A percentile compares a stretch with the other conserved stretches of the same genome.
These are phyloP conservation scores for Notodonta dromedarius DNA, from an alignment of 2,888 invertebrate genomes.

Conservation along the genomic window DNA sequence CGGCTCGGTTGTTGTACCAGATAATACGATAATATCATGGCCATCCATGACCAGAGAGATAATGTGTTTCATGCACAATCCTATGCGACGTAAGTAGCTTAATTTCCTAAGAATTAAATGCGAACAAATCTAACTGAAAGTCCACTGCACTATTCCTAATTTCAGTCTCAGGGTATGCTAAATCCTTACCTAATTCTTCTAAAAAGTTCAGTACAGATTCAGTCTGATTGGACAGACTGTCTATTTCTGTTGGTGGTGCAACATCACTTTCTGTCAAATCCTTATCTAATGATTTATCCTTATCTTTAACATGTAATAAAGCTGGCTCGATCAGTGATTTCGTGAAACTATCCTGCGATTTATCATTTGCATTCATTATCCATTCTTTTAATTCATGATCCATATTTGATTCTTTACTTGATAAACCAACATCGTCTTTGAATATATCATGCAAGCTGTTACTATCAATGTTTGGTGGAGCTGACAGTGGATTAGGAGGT, in stretches of 20 bases:
- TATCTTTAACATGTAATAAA: constrained; percentile 59
- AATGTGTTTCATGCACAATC: not conserved
- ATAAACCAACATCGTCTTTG: constrained; percentile 54
- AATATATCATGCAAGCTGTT: constrained; percentile 57
- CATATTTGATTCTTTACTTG: constrained; percentile 56
- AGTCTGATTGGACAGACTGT: constrained; percentile 47
- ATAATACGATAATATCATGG: too few relatives aligned
- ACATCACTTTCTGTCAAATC: constrained; percentile 19
- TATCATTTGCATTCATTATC: constrained; percentile 58
- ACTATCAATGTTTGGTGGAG: constrained; percentile 19
- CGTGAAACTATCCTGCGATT: constrained; percentile 60
- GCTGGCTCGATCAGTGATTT: constrained; percentile 65
- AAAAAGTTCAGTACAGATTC: constrained; percentile 75
- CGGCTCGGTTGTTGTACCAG: too few relatives aligned
- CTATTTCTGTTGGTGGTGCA: constrained; percentile 25
- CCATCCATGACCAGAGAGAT: too few relatives aligned
- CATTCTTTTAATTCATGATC: constrained; percentile 61
- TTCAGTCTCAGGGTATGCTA: constrained; percentile 71
- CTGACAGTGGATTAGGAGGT: constrained; percentile 2
- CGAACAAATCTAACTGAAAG: constrained; percentile 75
- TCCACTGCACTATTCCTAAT: constrained; percentile 72
- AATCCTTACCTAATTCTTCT: constrained; percentile 70
- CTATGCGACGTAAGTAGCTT: not conserved
- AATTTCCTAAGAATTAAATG: constrained; percentile 60
- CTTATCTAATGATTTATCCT: constrained; percentile 27